Base-by-base conservation (phyloP, 2,113 vertebrate species). In the Microtus oregoni region DNA sequence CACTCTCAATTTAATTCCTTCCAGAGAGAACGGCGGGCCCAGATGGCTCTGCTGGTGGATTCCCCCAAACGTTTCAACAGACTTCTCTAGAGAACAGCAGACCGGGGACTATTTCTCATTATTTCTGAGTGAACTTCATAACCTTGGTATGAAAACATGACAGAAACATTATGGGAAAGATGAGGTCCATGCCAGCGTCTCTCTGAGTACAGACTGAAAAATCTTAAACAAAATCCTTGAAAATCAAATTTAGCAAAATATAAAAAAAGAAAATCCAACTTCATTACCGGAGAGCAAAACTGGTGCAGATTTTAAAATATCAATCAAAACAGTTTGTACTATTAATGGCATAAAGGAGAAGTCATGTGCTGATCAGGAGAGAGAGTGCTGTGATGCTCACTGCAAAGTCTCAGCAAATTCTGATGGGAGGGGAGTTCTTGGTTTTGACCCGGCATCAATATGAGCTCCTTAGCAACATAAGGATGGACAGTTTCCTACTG, bases 31-130 rank as follows among this genome's bases (percentile, higher is more conserved):
- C 1, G 0, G 47, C 19, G 81, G 73, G 67, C 52, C 95, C 95
- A 95, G 86, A 96, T 94, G 96, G 91, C 83, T 90, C 86, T 94
- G 50, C 63, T 94, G 65, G 55, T 94, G 38, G 92, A 85, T 83
- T 79, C 75, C 44, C 95, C 63, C 77, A 90, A 95, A 94, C 28
- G 58, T 92, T 97, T 94, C 68, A 96, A 91, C 93, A 96, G 91
- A 78, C 38, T 92, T 94, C 97, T 83, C 89, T 70, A 58, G 68
- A 94, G 32, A 96, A 91, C 30, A 73, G 63, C 89, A 91, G 94
- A 92, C 0, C 4, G 82, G 72, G 20, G 52, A 86, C 73, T 94
- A 68, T 41, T 75, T 97, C 73, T 41, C 47, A 75, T 94, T 55
- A 81, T 95, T 95, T 95, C 81, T 82, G 65, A 96, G 76, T 63